Evolutionary conservation across 1,140 invertebrate genomes (phyloP), one percentile per base, ranked within the genome.

Genomic region (Drosophila prosaltans): DNA sequence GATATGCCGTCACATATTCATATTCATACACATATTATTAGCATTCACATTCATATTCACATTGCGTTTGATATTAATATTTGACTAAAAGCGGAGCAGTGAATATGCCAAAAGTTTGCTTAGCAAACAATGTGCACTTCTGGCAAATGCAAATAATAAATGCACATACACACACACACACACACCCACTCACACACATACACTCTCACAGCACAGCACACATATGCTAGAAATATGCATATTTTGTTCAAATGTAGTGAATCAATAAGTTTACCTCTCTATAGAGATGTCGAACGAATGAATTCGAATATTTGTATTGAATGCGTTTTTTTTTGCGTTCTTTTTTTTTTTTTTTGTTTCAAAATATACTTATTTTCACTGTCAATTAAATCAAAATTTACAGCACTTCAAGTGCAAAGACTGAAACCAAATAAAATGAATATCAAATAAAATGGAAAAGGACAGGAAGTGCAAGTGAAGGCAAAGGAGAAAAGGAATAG

Each of bases 351-450:
- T 51, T 51, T 26, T 51, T 51, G 8, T 51, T 51, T 26, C 24
- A 5, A 76, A 75, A 74, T 74, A 76, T 5, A 36, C 32, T 36
- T 76, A 60, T 69, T 69, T 69, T 54, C 51, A 40, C 73, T 77
- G 74, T 77, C 74, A 77, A 77, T 77, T 76, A 77, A 76, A 76
- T 70, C 66, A 55, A 77, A 77, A 77, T 76, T 76, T 76, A 76
- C 74, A 63, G 74, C 74, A 69, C 73, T 76, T 76, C 21, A 69
- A 63, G 36, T 63, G 65, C 72, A 32, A 57, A 41, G 24, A 8
- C 40, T 28, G 54, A 43, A 67, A 30, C 45, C 36, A 39, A 60
- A 64, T 75, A 66, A 45, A 76, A 77, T 57, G 55, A 32, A 54
- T 59, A 62, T 62, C 30, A 74, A 75, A 74, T 75, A 67, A 75